These are phyloP conservation scores for Ormyrus rosae DNA, from an alignment of 2,888 invertebrate genomes.

Conservation along the genomic window DNA sequence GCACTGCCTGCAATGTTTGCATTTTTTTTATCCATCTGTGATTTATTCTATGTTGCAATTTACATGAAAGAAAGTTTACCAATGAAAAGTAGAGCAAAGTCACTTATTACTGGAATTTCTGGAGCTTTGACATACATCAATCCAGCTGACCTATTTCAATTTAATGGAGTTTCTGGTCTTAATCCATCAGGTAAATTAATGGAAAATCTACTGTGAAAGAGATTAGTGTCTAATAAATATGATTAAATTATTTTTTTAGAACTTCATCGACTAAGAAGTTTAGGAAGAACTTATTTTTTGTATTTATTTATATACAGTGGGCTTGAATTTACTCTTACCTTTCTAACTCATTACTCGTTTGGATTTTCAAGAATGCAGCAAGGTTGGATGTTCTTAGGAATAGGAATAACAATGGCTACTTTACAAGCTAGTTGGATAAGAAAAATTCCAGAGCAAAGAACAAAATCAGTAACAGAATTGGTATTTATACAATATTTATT, in stretches of 20 bases:
- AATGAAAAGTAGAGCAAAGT: constrained; percentile 83
- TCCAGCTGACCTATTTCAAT: constrained; percentile 79
- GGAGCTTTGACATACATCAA: constrained; percentile 82
- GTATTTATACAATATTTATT: constrained; percentile 68
- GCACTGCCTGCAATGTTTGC: constrained; percentile 89
- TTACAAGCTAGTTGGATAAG: constrained; percentile 94
- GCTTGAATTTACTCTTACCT: constrained; percentile 97
- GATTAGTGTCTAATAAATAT: constrained; percentile 59
- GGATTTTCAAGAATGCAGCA: constrained; percentile 96
- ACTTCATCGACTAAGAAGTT: constrained; percentile 80
- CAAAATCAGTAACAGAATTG: constrained; percentile 83
- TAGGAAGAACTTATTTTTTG: constrained; percentile 90
- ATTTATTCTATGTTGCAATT: constrained; percentile 85
- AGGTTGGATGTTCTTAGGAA: constrained; percentile 97
- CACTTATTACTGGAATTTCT: constrained; percentile 81
- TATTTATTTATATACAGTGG: constrained; percentile 97
- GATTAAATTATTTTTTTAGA: constrained; percentile 77
- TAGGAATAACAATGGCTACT: constrained; percentile 93
- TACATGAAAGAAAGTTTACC: constrained; percentile 91
- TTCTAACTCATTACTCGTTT: constrained; percentile 95
- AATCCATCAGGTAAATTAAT: constrained; percentile 68
- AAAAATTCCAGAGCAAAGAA: constrained; percentile 84
- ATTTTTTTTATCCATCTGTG: constrained; percentile 83
- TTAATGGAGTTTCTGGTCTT: constrained; percentile 76
- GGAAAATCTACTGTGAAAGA: constrained; percentile 55